Evolutionary conservation across 2,113 vertebrate species (phyloP).

Genomic region (Montifringilla adamsi): DNA sequence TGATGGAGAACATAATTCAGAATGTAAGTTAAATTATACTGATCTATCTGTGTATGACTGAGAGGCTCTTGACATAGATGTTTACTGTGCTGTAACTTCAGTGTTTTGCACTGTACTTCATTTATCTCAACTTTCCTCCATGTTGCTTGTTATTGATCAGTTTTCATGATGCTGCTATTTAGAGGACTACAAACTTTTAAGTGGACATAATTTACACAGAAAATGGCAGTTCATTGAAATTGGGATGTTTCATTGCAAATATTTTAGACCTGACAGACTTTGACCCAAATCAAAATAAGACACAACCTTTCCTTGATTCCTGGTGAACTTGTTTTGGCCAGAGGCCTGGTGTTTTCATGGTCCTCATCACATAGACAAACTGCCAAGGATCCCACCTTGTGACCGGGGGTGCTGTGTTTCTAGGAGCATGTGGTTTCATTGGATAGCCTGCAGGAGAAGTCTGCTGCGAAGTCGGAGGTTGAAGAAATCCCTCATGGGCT

Average conservation of each 20-base stretch:
- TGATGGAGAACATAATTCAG: neutral
- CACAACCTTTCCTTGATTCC: neutral
- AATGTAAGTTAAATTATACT: neutral
- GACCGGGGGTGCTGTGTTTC: neutral
- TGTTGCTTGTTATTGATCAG: neutral
- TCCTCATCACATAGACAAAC: rapidly evolving
- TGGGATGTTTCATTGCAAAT: neutral
- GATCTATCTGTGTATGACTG: neutral
- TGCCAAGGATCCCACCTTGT: neutral
- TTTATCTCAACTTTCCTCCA: neutral
- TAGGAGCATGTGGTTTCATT: neutral
- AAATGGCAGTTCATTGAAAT: neutral
- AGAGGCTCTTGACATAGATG: neutral
- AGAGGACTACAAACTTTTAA: neutral
- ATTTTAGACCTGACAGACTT: neutral
- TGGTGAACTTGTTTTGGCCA: neutral
- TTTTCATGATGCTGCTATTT: neutral
- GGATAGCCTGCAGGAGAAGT: neutral
- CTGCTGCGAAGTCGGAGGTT: neutral
- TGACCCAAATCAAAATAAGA: neutral
- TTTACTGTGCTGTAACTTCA: neutral
- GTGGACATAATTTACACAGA: neutral
- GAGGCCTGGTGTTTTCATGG: neutral
- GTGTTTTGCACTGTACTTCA: neutral
- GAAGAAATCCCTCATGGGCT: neutral